Conservation (phyloP, 1,140 invertebrate genomes). For the Drosophila repletoides region DNA sequence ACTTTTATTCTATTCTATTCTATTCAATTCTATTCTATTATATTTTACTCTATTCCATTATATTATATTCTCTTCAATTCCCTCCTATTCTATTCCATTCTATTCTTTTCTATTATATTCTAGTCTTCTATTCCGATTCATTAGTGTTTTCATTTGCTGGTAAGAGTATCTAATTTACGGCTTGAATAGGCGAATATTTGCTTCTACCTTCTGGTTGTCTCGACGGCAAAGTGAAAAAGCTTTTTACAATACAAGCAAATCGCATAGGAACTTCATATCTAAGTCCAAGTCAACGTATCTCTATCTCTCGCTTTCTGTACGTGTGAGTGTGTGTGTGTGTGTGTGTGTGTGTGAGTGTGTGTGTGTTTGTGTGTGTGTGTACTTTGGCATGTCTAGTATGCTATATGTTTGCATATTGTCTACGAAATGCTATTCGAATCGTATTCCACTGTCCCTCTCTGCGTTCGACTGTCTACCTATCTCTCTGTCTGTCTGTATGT, state of each 20-base stretch:
- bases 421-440: slow-evolving; percentile 70
- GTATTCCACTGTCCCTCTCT: slow-evolving; percentile 40
- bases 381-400: slow-evolving; percentile 52
- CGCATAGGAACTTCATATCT: slow-evolving; percentile 31
- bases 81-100: too few species aligned
- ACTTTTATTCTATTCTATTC: too few species aligned
- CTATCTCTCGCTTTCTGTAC: not conserved
- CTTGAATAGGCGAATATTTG: slow-evolving; percentile 16
- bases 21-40: too few species aligned
- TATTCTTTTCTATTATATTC: not conserved
- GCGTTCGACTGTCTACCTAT: not conserved
- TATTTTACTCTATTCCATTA: too few species aligned
- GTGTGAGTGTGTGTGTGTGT: slow-evolving; percentile 4
- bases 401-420: slow-evolving; percentile 77
- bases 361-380: slow-evolving; percentile 2
- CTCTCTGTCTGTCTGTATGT: not conserved
- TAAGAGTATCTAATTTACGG: too few species aligned
- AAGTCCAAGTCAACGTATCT: slow-evolving; percentile 16
- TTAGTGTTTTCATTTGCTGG: too few species aligned
- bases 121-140: too few species aligned
- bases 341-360: slow-evolving; percentile 9
- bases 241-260: slow-evolving; percentile 54
- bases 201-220: slow-evolving; percentile 5
- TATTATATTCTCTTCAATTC: too few species aligned
- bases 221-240: slow-evolving; percentile 32